Evolutionary conservation across 2,888 invertebrate species (phyloP), one percentile per base, ranked within the genome.

Genomic region (Caenorhabditis sp.): DNA sequence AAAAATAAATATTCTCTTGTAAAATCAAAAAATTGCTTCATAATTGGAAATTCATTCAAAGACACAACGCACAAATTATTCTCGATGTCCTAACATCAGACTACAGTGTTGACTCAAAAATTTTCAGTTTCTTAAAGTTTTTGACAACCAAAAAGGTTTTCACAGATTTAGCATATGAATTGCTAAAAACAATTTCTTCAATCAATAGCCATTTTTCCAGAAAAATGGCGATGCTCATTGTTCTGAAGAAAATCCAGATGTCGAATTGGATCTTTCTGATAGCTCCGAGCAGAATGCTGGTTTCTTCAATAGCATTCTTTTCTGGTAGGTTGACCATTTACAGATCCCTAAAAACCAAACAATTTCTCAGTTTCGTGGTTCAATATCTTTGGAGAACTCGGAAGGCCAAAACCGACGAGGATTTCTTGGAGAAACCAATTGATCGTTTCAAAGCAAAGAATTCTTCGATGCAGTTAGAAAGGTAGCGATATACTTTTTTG

Each of bases 231-330:
- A 57, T 17, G 26, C n/a, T 3, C 1, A 7, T 31, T 7, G 31
- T 31, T 10, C 12, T 8, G 57, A 31, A 36, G 43, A n/a, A 52
- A 52, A 52, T 52, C 21, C 3, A 4, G 8, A 10, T 52, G 2
- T 21, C 21, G 52, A 21, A 52, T 21, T 59, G 1, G 36, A 43
- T 2, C 58, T 60, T 5, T 61, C 26, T 23, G 61, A 60, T n/a
- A 73, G 73, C 59, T 63, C 67, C 0, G 73, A 68, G 38, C 62
- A 73, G 12, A 25, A 20, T 4, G 68, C 68, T 1, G 65, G 65
- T 0, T 27, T 59, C 20, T 1, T 73, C 2, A 73, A 62, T 23
- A 12, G 59, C 0, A n/a, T 68, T 1, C 20, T 68, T 1, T 73
- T 66, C 21, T 54, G 54, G 58, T 58, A 36, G 10, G 43, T 36